Base-by-base conservation (phyloP, 2,888 invertebrate genomes). In the Altica lythri region DNA sequence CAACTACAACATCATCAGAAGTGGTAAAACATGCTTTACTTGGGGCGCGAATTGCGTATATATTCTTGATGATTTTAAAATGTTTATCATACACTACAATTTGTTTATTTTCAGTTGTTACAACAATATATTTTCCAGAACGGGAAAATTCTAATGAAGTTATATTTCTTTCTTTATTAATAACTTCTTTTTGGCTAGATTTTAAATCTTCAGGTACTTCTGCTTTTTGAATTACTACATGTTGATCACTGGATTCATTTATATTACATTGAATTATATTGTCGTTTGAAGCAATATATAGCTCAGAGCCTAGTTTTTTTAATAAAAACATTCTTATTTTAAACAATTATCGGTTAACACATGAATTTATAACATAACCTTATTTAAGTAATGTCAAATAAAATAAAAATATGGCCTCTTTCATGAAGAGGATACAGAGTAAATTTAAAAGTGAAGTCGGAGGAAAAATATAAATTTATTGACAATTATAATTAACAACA, bases 41-140 rank as follows among this genome's bases (percentile, higher is more conserved):
- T 1, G 88, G 85, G 55, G 85, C 83, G 71, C 90, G 67, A 47
- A 73, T 62, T 70, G 78, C 55, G 44, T 73, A 59, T 66, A 79
- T 72, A 14, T 75, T 74, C 2, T 77, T 77, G 0, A 78, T 27
- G 2, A 78, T 61, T 17, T 73, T 65, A 1, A 78, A 75, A 42
- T 74, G 68, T 43, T 80, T 73, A 51, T 82, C 77, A 60, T 82
- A 83, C 0, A 88, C 65, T 16, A 83, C 64, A 0, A 88, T 74
- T 64, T 83, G 83, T 68, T 87, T 86, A 1, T 83, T 81, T 16
- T 77, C 77, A 10, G 86, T 85, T 52, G 86, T 80, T 4, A 85
- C 69, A 2, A 84, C 85, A 52, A 89, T 74, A 61, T 82, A 78
- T 61, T 80, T 75, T 12, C 79, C 79, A 68, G 84, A 78, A 0